Evolutionary conservation across 92 coral and sea anemone species (phyloP).

Genomic region (Epizoanthus stellaris): DNA sequence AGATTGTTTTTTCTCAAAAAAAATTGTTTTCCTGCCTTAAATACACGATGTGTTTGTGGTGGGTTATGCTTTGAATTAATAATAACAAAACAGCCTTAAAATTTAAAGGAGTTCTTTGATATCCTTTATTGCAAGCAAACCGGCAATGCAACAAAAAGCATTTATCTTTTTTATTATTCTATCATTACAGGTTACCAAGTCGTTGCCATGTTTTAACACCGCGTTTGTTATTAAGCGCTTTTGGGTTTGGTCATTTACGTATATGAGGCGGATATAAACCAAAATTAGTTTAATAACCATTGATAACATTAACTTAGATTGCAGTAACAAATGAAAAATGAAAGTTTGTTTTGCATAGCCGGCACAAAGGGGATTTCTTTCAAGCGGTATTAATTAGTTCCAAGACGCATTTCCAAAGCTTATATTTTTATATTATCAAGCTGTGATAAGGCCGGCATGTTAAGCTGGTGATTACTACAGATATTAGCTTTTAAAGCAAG

Average conservation of each 20-base stretch:
- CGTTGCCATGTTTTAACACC: no score
- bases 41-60: not conserved
- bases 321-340: not conserved
- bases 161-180: not conserved
- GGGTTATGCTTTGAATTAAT: constrained; percentile 15
- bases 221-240: not conserved
- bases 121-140: constrained; percentile 4
- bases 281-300: not conserved
- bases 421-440: not conserved
- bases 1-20: not conserved
- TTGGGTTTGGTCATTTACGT: not conserved
- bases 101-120: constrained; percentile 40
- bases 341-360: constrained; percentile 30
- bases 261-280: not conserved
- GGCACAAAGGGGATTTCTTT: constrained; percentile 4
- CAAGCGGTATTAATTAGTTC: not conserved
- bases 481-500: no score
- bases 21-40: not conserved
- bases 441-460: not conserved
- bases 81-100: constrained; percentile 33
- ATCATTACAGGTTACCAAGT: not conserved
- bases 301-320: constrained; percentile 15
- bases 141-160: constrained; percentile 5
- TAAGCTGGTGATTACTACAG: not conserved
- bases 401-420: not conserved